A percentile compares a stretch with the other conserved stretches of the same genome.
Conservation (phyloP, 2,113 vertebrate genomes). For the Apeltes quadracus region DNA sequence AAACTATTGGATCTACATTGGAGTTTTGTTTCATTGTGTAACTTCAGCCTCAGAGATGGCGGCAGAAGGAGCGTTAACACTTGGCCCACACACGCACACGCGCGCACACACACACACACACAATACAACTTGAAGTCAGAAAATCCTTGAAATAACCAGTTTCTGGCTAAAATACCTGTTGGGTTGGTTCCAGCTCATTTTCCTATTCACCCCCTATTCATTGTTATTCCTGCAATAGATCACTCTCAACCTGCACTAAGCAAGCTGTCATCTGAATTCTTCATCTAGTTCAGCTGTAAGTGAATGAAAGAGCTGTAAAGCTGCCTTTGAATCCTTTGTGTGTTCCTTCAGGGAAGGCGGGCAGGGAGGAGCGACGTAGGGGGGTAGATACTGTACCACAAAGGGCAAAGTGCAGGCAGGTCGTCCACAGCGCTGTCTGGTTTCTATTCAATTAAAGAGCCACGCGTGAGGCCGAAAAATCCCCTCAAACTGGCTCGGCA, state of each 20-base stretch:
- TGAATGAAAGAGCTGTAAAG: conserved; percentile 5
- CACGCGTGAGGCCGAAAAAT: conserved; percentile 40
- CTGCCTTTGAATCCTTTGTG: conserved; percentile 30
- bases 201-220: not conserved
- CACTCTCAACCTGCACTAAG: not conserved
- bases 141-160: conserved; percentile 8
- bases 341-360: conserved; percentile 5
- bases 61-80: not conserved
- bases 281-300: not conserved
- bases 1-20: not conserved
- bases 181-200: not conserved
- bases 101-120: no score
- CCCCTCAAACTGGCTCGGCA: conserved; percentile 66
- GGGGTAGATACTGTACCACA: conserved; percentile 53
- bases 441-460: conserved; percentile 47
- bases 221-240: not conserved
- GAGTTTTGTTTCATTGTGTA: not conserved
- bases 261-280: not conserved
- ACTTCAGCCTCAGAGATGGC: conserved; percentile 1
- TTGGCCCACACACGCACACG: not conserved
- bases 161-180: not conserved
- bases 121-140: not conserved
- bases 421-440: not conserved
- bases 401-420: conserved; percentile 63
- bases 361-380: conserved; percentile 30